phyloP scores from a whole-genome alignment of 23 tunicate species.

The Clavelina lepadiformis region DNA sequence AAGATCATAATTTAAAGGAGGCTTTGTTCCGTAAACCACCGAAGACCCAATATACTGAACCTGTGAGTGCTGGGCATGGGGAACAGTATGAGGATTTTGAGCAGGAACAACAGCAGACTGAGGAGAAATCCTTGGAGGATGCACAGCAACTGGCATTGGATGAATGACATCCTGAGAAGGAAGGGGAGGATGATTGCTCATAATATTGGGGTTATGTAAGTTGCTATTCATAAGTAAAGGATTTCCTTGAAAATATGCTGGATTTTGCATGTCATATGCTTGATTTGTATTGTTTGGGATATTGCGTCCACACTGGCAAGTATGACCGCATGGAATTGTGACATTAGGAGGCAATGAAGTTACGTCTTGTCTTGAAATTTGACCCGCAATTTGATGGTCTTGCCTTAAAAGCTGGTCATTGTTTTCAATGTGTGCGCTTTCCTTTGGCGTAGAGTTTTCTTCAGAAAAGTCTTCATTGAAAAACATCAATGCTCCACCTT shows the following conservation, averaged over 20 bases:
- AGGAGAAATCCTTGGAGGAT: too few relatives aligned
- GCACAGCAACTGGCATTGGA: too few relatives aligned
- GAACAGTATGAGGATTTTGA: too few relatives aligned
- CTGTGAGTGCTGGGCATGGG: background rate
- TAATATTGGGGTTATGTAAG: too few relatives aligned
- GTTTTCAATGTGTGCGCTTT: background rate
- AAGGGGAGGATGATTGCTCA: too few relatives aligned
- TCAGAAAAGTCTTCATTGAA: background rate
- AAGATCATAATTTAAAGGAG: too few relatives aligned
- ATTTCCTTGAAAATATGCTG: background rate
- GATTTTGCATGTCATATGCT: background rate
- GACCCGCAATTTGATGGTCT: background rate
- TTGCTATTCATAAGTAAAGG: too few relatives aligned
- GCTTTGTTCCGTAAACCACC: conserved; percentile 1
- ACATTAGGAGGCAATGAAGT: background rate
- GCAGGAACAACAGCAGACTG: too few relatives aligned
- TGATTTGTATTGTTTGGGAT: conserved; percentile 12
- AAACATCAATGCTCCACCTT: conserved; percentile 32
- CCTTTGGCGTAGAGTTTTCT: background rate
- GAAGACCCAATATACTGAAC: background rate
- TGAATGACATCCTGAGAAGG: too few relatives aligned
- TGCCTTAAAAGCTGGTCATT: background rate
- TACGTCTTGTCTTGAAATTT: too few relatives aligned
- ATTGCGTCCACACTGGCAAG: conserved; percentile 27
- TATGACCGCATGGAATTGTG: conserved; percentile 3